A percentile compares a stretch with the other conserved stretches of the same genome.
Conservation (phyloP, 1,140 invertebrate genomes). For the Drosophila tani region DNA sequence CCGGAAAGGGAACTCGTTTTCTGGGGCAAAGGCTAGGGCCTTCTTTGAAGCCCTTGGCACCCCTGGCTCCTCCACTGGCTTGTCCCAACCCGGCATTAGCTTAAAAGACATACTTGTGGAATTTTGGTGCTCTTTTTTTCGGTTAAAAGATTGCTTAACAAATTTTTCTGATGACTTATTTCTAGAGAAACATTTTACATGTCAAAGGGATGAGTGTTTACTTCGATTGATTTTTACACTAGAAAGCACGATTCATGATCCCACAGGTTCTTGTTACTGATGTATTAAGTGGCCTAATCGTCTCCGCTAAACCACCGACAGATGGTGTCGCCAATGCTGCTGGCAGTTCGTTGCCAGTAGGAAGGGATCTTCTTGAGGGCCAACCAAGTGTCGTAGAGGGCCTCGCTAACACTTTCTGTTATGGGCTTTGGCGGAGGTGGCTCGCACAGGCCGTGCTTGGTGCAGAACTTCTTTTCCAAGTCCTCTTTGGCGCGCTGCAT, state of each 20-base stretch:
- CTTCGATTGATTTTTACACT: slow-evolving; percentile 2
- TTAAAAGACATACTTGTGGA: slow-evolving; percentile 19
- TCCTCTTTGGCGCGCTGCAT: slow-evolving; percentile 41
- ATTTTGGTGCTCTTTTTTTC: not conserved
- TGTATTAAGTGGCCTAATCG: not conserved
- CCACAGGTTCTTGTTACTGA: not conserved
- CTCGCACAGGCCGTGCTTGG: slow-evolving; percentile 4
- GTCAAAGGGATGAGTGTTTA: slow-evolving; percentile 3
- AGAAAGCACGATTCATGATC: not conserved
- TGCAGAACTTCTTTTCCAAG: slow-evolving; percentile 33
- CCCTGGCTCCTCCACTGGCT: not conserved
- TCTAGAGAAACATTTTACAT: not conserved
- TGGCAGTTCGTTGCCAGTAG: slow-evolving; percentile 15
- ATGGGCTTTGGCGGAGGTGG: slow-evolving; percentile 19
- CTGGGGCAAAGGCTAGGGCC: not conserved
- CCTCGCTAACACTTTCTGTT: slow-evolving; percentile 39
- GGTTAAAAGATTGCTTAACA: not conserved
- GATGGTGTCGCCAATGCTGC: slow-evolving; percentile 6
- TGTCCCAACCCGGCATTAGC: slow-evolving; percentile 13
- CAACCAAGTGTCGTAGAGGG: slow-evolving; percentile 44
- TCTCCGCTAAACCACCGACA: slow-evolving; percentile 7
- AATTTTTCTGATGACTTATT: not conserved
- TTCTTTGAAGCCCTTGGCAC: not conserved
- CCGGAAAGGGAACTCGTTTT: slow-evolving; percentile 3
- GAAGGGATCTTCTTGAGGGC: slow-evolving; percentile 26